Conservation (phyloP, 1,140 invertebrate species). For the Trichogramma pretiosum region DNA sequence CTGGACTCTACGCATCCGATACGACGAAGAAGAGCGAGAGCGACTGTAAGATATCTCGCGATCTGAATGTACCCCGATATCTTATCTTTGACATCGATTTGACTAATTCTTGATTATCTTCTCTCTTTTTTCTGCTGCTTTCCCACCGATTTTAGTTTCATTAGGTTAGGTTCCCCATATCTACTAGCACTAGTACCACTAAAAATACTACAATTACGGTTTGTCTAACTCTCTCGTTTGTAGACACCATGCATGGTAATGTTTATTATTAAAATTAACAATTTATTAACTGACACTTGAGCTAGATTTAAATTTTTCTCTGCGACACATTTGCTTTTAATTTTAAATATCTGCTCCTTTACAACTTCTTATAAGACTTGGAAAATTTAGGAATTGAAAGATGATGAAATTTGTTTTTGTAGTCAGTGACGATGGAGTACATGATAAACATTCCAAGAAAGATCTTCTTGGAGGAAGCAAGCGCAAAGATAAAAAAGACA, state of each 20-base stretch:
- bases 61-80: no score
- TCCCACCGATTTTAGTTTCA: conserved; percentile 16
- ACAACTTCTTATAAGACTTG: not conserved
- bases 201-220: no score
- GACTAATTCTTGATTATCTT: not conserved
- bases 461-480: conserved; percentile 63
- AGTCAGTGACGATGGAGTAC: conserved; percentile 67
- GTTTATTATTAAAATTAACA: conserved; percentile 2
- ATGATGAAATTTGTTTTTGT: conserved; percentile 24
- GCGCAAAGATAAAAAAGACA: conserved; percentile 73
- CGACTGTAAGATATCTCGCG: conserved; percentile 76
- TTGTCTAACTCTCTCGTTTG: conserved; percentile 13
- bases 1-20: conserved; percentile 75
- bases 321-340: conserved; percentile 14
- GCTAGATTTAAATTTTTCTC: conserved; percentile 1
- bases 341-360: conserved; percentile 17
- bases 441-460: conserved; percentile 68
- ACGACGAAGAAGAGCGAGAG: conserved; percentile 68
- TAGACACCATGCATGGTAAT: conserved; percentile 13
- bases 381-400: no score
- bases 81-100: no score
- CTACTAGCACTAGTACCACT: no score
- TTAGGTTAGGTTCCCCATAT: conserved; percentile 15
- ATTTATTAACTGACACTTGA: conserved; percentile 2
- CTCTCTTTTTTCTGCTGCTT: no score